Evolutionary conservation across 2,113 vertebrate genomes (phyloP).

Genomic region (Cathartes aura): DNA sequence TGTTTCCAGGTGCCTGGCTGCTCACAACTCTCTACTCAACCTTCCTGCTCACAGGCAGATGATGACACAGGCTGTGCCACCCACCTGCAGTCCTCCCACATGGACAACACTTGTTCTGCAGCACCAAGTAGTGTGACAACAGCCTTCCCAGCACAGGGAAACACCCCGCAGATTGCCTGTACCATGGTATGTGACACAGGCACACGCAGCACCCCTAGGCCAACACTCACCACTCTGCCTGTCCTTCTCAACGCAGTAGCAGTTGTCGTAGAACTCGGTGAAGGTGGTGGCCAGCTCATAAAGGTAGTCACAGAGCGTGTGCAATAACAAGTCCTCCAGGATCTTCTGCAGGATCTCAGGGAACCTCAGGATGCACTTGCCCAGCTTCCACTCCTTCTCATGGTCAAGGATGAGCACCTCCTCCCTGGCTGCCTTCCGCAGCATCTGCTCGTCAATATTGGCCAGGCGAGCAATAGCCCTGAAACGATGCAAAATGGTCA

Average conservation of each 20-base stretch:
- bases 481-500: not conserved
- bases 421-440: conserved; percentile 84
- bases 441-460: conserved; percentile 81
- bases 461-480: conserved; percentile 95
- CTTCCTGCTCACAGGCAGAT: not conserved
- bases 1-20: not conserved
- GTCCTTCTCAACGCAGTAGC: conserved; percentile 98
- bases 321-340: conserved; percentile 91
- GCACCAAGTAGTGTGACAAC: not conserved
- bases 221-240: conserved; percentile 86
- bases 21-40: not conserved
- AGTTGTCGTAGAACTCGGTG: conserved; percentile 98
- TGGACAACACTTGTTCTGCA: not conserved
- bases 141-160: not conserved
- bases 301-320: conserved; percentile 94
- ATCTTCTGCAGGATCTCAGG: conserved; percentile 95
- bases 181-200: not conserved
- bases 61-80: not conserved
- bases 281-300: conserved; percentile 97
- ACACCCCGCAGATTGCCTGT: not conserved
- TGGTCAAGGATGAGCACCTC: conserved; percentile 88
- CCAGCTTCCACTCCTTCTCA: conserved; percentile 96
- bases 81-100: not conserved
- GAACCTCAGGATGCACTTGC: conserved; percentile 92
- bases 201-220: rapidly evolving